A percentile compares a stretch with the other conserved stretches of the same genome.
These are phyloP conservation scores for Dendrolimus kikuchii DNA, from an alignment of 1,140 invertebrate genomes.

Conservation along the genomic window DNA sequence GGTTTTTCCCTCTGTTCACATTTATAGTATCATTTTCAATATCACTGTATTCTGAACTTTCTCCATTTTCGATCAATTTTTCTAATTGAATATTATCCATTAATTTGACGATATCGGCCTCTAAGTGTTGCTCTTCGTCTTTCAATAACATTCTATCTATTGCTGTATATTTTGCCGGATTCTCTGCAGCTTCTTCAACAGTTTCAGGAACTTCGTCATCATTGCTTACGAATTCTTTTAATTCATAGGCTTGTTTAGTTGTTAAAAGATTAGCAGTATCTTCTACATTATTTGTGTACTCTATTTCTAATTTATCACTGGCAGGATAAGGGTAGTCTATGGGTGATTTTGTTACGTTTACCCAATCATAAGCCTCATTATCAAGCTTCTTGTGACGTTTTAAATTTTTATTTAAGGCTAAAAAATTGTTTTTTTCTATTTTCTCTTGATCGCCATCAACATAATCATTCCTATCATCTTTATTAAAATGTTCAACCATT, in stretches of 20 bases:
- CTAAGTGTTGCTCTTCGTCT: slow-evolving; percentile 6
- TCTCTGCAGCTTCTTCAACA: slow-evolving; percentile 1
- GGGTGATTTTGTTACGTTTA: too few relatives aligned
- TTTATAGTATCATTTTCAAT: slow-evolving; percentile 1
- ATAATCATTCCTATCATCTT: background rate
- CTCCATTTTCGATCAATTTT: slow-evolving; percentile 19
- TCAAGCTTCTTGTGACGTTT: too few relatives aligned
- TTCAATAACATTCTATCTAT: background rate
- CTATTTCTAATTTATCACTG: too few relatives aligned
- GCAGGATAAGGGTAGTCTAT: too few relatives aligned
- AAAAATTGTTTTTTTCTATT: too few relatives aligned
- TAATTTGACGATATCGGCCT: slow-evolving; percentile 19
- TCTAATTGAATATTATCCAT: slow-evolving; percentile 29
- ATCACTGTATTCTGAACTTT: slow-evolving; percentile 9
- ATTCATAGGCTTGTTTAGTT: too few relatives aligned
- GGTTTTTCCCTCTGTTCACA: background rate
- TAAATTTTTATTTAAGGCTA: too few relatives aligned
- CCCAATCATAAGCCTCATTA: too few relatives aligned
- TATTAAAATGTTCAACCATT: background rate
- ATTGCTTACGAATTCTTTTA: too few relatives aligned
- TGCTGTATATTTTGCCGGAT: background rate
- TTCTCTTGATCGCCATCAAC: background rate
- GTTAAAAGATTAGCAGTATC: too few relatives aligned
- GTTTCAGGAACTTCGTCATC: too few relatives aligned
- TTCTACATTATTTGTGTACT: too few relatives aligned